Evolutionary conservation across 1,140 invertebrate genomes (phyloP), one percentile per base, ranked within the genome.

Genomic region (Trichonephila clavata): DNA sequence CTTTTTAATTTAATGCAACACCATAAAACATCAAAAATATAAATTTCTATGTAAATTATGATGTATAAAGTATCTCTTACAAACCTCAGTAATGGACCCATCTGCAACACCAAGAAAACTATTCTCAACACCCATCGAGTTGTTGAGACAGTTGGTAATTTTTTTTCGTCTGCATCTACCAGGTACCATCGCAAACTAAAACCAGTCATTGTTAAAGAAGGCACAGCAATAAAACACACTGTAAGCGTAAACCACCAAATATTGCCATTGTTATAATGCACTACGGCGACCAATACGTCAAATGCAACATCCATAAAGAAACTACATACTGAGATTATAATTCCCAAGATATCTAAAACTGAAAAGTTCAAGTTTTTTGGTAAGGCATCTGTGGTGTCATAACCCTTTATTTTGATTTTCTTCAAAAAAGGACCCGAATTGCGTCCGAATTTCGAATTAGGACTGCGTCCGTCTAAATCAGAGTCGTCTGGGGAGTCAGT

Each of bases 171-270:
- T 13, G 94, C 88, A 86, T 95, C 95, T 2, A 94, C 39, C 13
- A 95, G 86, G 65, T 95, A 95, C 95, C 95, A 95, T 32, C 95
- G 63, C 6, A 95, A 80, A 71, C 94, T 95, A 84, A 95, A 95
- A 21, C 94, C 94, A 7, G 95, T 95, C 94, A 95, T 95, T n/a
- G 95, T 93, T 8, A 95, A 68, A 27, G 95, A 94, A 24, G 95
- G 95, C 16, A 95, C 57, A 63, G 95, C 87, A 20, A 95, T 94
- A 68, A 95, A 95, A 8, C 80, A 71, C 21, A 95, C 65, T 18
- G 95, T 95, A 32, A 95, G 91, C n/a, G 84, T 92, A 94, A 95
- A 95, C 93, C 94, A 95, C 93, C 94, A 95, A n/a, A 80, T 94
- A 86, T 95, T 89, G 3, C 90, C 77, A 90, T 94, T 94, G 16